A percentile compares a stretch with the other conserved stretches of the same genome.
Conservation (phyloP, 2,797 vertebrate genomes). For the Harpagifer antarcticus region DNA sequence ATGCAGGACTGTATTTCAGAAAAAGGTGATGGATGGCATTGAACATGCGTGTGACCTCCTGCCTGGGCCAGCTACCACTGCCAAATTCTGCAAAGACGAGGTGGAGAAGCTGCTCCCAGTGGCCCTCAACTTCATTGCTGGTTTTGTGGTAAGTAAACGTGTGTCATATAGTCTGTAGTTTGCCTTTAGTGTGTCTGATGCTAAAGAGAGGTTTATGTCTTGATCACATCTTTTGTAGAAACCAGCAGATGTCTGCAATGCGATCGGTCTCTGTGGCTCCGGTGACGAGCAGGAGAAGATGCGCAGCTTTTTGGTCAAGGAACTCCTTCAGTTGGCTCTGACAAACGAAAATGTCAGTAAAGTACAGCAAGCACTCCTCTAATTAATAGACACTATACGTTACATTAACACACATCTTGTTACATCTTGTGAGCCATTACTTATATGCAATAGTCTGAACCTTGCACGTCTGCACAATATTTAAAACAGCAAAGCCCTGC, state of each 20-base stretch:
- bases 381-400: too few relatives aligned
- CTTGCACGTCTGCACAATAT: too few relatives aligned
- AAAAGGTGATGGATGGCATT: slow-evolving; percentile 62
- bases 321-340: slow-evolving; percentile 50
- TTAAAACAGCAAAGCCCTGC: too few relatives aligned
- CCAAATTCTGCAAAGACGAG: slow-evolving; percentile 70
- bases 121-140: slow-evolving; percentile 74
- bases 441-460: too few relatives aligned
- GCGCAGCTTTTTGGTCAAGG: slow-evolving; percentile 60
- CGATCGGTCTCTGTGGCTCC: slow-evolving; percentile 76
- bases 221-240: slow-evolving; percentile 61
- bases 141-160: slow-evolving; percentile 61
- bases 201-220: background rate
- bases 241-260: slow-evolving; percentile 74
- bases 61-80: slow-evolving; percentile 42
- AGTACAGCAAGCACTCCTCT: background rate
- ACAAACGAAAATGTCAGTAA: slow-evolving; percentile 51
- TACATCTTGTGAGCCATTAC: too few relatives aligned
- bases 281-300: slow-evolving; percentile 47
- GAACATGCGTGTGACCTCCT: slow-evolving; percentile 73
- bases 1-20: slow-evolving; percentile 59
- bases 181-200: background rate
- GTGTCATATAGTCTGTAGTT: background rate
- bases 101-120: slow-evolving; percentile 78
- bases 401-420: too few relatives aligned